phyloP scores from a whole-genome alignment of 1,140 invertebrate species.

The Ceratosolen fusciceps region DNA sequence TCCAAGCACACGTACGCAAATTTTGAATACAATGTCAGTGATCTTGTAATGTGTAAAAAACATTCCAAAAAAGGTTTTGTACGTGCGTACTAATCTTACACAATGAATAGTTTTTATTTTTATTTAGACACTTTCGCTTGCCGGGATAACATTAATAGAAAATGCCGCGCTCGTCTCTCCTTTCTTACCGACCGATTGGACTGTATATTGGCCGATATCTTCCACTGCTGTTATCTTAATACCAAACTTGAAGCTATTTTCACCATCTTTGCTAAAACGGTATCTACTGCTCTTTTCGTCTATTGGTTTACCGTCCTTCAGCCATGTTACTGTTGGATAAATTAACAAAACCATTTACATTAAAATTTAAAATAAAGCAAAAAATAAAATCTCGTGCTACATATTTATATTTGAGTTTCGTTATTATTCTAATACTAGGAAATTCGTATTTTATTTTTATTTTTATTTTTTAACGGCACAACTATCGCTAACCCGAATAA shows the following conservation, averaged over 20 bases:
- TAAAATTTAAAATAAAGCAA: neutral
- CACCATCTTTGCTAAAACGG: constrained; percentile 85
- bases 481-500: too few relatives aligned
- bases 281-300: constrained; percentile 82
- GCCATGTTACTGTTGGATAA: constrained; percentile 78
- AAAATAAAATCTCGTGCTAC: neutral
- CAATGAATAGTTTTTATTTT: constrained; percentile 12
- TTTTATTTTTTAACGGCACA: too few relatives aligned
- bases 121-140: constrained; percentile 57
- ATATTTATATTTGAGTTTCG: too few relatives aligned
- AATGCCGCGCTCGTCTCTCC: constrained; percentile 87
- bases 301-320: constrained; percentile 91
- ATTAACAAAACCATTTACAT: neutral
- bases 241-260: constrained; percentile 82
- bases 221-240: constrained; percentile 82
- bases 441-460: neutral
- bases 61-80: constrained; percentile 22
- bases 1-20: constrained; percentile 46
- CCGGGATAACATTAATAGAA: constrained; percentile 83
- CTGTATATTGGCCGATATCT: constrained; percentile 92
- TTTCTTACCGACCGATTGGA: constrained; percentile 88
- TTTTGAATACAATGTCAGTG: constrained; percentile 39
- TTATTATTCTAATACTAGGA: too few relatives aligned
- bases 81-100: constrained; percentile 41
- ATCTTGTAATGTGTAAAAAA: constrained; percentile 39